phyloP scores from a whole-genome alignment of 2,797 vertebrate species.

The Triplophysa bombifrons region DNA sequence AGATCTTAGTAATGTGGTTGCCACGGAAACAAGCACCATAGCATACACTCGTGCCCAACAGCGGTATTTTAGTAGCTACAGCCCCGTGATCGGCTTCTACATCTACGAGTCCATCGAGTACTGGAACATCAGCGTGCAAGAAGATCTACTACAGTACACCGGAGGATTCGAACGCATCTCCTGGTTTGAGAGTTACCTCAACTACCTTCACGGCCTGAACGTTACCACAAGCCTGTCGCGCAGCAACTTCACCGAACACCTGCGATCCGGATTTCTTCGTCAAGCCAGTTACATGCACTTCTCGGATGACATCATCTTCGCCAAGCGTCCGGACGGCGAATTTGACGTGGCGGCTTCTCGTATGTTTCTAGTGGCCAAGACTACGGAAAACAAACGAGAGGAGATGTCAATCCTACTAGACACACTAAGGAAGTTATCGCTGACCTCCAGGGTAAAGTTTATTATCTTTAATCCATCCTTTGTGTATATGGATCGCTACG shows the following conservation, averaged over 20 bases:
- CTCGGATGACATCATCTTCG: slow-evolving; percentile 96
- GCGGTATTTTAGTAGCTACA: slow-evolving; percentile 97
- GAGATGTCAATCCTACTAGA: slow-evolving; percentile 97
- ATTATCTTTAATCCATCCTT: slow-evolving; percentile 98
- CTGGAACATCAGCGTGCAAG: slow-evolving; percentile 96
- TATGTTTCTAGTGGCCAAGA: slow-evolving; percentile 97
- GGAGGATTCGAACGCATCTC: slow-evolving; percentile 98
- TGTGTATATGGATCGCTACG: slow-evolving; percentile 96
- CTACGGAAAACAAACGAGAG: slow-evolving; percentile 95
- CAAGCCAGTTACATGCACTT: slow-evolving; percentile 91
- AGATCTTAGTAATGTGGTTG: slow-evolving; percentile 94
- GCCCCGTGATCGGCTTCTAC: slow-evolving; percentile 98
- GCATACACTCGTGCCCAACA: slow-evolving; percentile 93
- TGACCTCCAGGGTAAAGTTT: slow-evolving; percentile 97
- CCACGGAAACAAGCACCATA: slow-evolving; percentile 93
- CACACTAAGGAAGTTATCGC: slow-evolving; percentile 92
- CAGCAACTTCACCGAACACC: slow-evolving; percentile 91
- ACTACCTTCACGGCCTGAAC: slow-evolving; percentile 92
- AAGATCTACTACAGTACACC: slow-evolving; percentile 93
- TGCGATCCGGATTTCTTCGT: slow-evolving; percentile 90
- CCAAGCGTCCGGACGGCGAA: slow-evolving; percentile 88
- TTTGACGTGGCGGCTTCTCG: slow-evolving; percentile 94
- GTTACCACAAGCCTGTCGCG: slow-evolving; percentile 88
- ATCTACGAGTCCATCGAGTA: slow-evolving; percentile 98
- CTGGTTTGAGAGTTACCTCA: slow-evolving; percentile 97